Evolutionary conservation across 2,888 invertebrate species (phyloP), one percentile per base, ranked within the genome.

Genomic region (Drosophila aldrichi): DNA sequence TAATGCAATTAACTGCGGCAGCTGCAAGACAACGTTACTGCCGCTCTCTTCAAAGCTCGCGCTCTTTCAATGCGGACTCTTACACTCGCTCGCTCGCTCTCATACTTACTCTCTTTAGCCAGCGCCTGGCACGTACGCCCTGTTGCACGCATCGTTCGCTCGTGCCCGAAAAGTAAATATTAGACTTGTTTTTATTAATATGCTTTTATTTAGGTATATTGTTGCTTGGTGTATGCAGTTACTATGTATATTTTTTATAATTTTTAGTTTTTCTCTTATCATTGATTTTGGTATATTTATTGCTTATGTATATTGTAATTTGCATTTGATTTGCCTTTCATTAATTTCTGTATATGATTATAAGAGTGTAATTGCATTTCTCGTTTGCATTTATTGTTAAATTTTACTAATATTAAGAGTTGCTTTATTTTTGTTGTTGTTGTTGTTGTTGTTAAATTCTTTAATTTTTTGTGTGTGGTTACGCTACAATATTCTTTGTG

Each of bases 221-320:
- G 60, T 83, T 86, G 66, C 59, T 79, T 78, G 65, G 79, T 81
- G 80, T 83, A 74, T 87, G 79, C 82, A 61, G 61, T 78, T 80
- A 74, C 70, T 81, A 74, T 48, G 58, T 58, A 58, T 59, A 73
- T 58, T 80, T 58, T 80, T 81, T 69, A 76, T 80, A 82, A 85
- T 74, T 81, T 36, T 71, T 73, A 29, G 51, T 40, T 29, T n/a
- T 55, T 18, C 16, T 59, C 62, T 48, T 29, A 38, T 44, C 48
- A 20, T 44, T 41, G n/a, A 4, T 43, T 5, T 29, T 46, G 46
- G 65, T 62, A 58, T 73, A 69, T 71, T 79, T 81, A 85, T 85
- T 85, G 86, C 84, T 88, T 85, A 68, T 73, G 60, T 12, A 65
- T 77, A 67, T 63, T 61, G 52, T 64, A 40, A 57, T 52, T 57